Percentiles rank a stretch among this genome's conserved stretches.
These are phyloP conservation scores for Sylvia borin DNA, from an alignment of 2,797 vertebrate species.

Conservation along the genomic window DNA sequence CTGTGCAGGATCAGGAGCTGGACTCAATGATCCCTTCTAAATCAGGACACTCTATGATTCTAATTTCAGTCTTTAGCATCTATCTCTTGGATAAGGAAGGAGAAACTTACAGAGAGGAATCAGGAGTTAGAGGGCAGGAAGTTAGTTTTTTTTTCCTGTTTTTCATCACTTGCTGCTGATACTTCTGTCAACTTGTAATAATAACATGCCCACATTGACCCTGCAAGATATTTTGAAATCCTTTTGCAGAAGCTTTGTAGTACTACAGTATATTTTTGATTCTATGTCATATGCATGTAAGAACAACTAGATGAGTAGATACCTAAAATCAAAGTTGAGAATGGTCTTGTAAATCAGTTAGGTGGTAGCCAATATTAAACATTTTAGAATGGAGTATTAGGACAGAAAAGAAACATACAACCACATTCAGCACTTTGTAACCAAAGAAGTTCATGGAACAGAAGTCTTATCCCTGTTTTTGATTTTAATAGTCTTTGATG, in stretches of 20 bases:
- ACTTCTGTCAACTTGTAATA: background rate
- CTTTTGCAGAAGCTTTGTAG: background rate
- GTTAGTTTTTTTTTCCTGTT: background rate
- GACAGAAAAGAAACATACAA: background rate
- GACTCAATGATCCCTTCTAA: background rate
- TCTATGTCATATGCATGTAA: background rate
- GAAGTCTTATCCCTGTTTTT: background rate
- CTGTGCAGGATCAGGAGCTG: background rate
- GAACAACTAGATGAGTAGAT: background rate
- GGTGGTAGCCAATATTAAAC: background rate
- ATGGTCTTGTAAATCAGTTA: background rate
- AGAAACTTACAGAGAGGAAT: background rate
- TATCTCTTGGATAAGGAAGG: background rate
- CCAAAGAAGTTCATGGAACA: background rate
- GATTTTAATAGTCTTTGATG: background rate
- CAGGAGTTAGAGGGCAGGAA: background rate
- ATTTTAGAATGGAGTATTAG: background rate
- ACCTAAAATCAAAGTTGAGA: background rate
- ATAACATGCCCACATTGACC: background rate
- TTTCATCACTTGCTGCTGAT: background rate
- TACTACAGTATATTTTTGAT: background rate
- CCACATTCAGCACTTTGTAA: background rate
- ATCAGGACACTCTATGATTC: background rate
- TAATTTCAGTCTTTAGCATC: background rate
- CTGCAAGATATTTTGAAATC: background rate